Base-by-base conservation (phyloP, 2,888 invertebrate species). In the Xylocampa areola region DNA sequence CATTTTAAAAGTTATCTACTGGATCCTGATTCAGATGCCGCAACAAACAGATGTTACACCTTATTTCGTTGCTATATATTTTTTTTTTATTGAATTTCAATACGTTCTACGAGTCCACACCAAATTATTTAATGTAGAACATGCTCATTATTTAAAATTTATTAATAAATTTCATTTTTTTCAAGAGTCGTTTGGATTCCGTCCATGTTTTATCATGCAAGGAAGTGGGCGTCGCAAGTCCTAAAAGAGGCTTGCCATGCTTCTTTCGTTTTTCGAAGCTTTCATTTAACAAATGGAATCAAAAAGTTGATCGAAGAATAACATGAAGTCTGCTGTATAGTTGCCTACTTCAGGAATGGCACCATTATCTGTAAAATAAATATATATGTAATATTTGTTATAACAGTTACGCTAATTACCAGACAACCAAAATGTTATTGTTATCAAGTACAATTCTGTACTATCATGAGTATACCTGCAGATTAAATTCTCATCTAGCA, bases 281-380 rank as follows among this genome's bases (percentile, higher is more conserved):
- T 29, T 39, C 48, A 14, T 39, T 48, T 2, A 48, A n/a, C n/a
- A n/a, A n/a, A n/a, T 16, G 6, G 49, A 49, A 25, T 49, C 49
- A n/a, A 49, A 49, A 2, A 49, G n/a, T 7, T 39, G 8, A 14
- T 49, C 49, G 11, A 29, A 29, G 4, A 29, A n/a, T 4, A 11
- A 11, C 11, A 29, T 2, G 1, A 29, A 11, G 29, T 11, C 29
- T 29, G 29, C 29, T 3, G 29, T 29, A 29, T 29, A 0, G n/a
- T 29, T 29, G 11, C 11, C 4, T 11, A 11, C 29, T 13, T 2
- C 13, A 3, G 39, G 49, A 6, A 49, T 1, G 11, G 37, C 37
- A 1, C 48, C 48, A 30, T 37, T 48, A 30, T 48, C 48, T 48
- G 48, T 2, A 36, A 35, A 33, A 17, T 10, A 35, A 44, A 2